Conservation (phyloP, 2,113 vertebrate genomes). For the Pimephales promelas region DNA sequence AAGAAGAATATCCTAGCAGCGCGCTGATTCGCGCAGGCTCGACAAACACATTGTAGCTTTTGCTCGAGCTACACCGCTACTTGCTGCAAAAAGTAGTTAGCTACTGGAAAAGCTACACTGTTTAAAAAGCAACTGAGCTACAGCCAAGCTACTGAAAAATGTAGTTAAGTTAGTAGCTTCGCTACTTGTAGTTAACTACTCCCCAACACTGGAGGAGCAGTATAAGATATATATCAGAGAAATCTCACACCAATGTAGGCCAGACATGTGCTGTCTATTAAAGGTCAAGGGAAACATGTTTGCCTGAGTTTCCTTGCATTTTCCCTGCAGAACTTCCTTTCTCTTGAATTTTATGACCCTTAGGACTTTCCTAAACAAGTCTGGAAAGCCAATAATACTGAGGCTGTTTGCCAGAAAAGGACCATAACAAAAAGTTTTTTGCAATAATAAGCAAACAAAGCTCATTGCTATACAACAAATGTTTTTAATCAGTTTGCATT, state of each 20-base stretch:
- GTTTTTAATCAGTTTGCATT: no score
- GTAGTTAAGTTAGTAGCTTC: no score
- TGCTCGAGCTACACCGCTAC: no score
- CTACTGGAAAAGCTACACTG: no score
- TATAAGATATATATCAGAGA: neutral
- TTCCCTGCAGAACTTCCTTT: neutral
- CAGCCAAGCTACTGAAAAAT: no score
- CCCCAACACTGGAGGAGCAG: no score
- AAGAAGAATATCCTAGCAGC: no score
- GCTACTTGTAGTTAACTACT: no score
- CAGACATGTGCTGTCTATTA: conserved; percentile 45
- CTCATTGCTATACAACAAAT: neutral
- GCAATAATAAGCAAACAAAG: neutral
- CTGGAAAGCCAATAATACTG: neutral
- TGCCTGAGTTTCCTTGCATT: conserved; percentile 21
- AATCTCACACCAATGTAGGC: neutral
- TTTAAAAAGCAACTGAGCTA: no score
- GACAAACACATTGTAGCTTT: no score
- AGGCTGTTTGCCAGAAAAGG: neutral
- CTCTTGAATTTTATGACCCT: conserved; percentile 30
- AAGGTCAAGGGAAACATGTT: conserved; percentile 30
- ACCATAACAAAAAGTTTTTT: conserved; percentile 22
- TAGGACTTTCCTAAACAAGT: conserved; percentile 15
- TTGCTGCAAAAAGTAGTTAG: no score
- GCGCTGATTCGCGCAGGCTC: no score